These are phyloP conservation scores for Cremastobaeus sp. DNA, from an alignment of 2,888 invertebrate genomes.

Conservation along the genomic window DNA sequence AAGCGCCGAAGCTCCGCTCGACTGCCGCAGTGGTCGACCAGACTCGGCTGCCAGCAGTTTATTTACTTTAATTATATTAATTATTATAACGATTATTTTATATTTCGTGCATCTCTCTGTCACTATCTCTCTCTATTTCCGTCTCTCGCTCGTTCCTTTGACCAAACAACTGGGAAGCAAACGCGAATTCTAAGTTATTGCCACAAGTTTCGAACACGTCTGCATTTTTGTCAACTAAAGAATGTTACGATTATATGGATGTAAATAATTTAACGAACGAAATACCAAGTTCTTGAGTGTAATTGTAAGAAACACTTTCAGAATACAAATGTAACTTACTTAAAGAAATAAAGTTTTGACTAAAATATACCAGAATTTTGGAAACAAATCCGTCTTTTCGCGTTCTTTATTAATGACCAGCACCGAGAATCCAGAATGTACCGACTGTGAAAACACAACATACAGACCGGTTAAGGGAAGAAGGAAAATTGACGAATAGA, in stretches of 20 bases:
- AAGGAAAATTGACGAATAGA: conserved; percentile 7
- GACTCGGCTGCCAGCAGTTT: no score
- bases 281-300: conserved; percentile 36
- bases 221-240: conserved; percentile 37
- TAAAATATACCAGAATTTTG: no score
- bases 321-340: conserved; percentile 50
- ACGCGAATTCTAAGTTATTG: conserved; percentile 25
- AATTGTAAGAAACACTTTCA: conserved; percentile 41
- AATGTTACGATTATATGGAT: conserved; percentile 35
- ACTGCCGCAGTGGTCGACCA: neutral
- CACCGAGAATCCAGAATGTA: conserved; percentile 13
- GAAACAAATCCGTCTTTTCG: conserved; percentile 10
- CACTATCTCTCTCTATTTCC: conserved; percentile 35
- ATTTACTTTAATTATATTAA: no score
- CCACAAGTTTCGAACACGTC: conserved; percentile 16
- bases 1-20: conserved; percentile 14
- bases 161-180: conserved; percentile 13
- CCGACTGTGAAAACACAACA: conserved; percentile 8
- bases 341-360: conserved; percentile 52
- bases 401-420: conserved; percentile 5
- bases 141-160: conserved; percentile 25
- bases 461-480: neutral
- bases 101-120: conserved; percentile 42
- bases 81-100: conserved; percentile 33
- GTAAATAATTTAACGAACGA: conserved; percentile 51